A percentile compares a stretch with the other conserved stretches of the same genome.
phyloP scores from a whole-genome alignment of 2,113 vertebrate species.

The Myxocyprinus asiaticus region DNA sequence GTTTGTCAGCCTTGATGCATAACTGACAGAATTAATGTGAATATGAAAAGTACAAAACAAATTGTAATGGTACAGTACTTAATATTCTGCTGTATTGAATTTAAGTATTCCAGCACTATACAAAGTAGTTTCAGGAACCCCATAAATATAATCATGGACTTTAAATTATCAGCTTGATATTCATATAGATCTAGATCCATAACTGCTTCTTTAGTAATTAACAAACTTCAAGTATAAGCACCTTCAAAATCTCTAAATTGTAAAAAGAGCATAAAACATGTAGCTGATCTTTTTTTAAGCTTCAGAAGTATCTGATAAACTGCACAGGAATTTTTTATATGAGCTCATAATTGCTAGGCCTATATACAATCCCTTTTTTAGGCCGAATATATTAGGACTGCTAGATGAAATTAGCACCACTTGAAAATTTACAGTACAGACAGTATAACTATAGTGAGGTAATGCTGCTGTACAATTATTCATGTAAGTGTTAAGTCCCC shows the following conservation, averaged over 20 bases:
- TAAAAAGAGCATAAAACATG: slow-evolving; percentile 40
- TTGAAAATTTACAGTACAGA: slow-evolving; percentile 44
- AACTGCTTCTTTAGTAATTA: slow-evolving; percentile 39
- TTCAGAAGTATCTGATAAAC: slow-evolving; percentile 28
- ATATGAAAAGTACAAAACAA: slow-evolving; percentile 64
- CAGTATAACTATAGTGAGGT: slow-evolving; percentile 63
- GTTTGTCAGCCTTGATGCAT: slow-evolving; percentile 69
- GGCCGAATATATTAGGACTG: slow-evolving; percentile 51
- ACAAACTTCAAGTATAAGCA: slow-evolving; percentile 37
- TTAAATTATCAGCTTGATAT: slow-evolving; percentile 71
- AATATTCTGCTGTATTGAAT: slow-evolving; percentile 47
- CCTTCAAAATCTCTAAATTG: slow-evolving; percentile 54
- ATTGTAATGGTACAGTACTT: slow-evolving; percentile 64
- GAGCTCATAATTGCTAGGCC: slow-evolving; percentile 38
- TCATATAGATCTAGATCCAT: slow-evolving; percentile 60
- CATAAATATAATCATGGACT: slow-evolving; percentile 72
- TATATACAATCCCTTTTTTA: slow-evolving; percentile 44
- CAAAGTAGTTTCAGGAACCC: slow-evolving; percentile 66
- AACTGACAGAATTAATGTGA: slow-evolving; percentile 62
- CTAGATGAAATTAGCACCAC: slow-evolving; percentile 46
- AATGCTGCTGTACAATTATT: slow-evolving; percentile 67
- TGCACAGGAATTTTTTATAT: slow-evolving; percentile 45
- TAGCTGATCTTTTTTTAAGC: slow-evolving; percentile 32
- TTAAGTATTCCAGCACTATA: slow-evolving; percentile 39
- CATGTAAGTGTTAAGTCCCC: slow-evolving; percentile 70